Percentiles rank a stretch among this genome's conserved stretches.
These are phyloP conservation scores for Sebastes schlegelii DNA, from an alignment of 2,113 vertebrate species.

Conservation along the genomic window DNA sequence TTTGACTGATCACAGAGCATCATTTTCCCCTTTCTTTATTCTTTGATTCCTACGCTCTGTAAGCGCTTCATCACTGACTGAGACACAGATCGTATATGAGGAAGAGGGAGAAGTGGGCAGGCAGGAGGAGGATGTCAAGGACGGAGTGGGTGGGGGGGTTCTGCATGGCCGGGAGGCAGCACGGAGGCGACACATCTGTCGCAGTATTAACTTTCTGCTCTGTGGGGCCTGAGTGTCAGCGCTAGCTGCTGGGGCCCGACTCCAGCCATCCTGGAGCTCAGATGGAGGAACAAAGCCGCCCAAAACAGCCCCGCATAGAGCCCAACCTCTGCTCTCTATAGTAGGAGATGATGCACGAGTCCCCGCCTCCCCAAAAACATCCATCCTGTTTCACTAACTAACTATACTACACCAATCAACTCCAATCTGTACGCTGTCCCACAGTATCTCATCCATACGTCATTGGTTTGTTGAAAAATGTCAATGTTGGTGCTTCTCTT, in stretches of 20 bases:
- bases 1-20: background rate
- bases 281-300: slow-evolving; percentile 59
- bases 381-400: background rate
- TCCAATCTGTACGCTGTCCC: background rate
- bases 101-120: background rate
- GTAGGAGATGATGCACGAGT: background rate
- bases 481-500: background rate
- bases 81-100: background rate
- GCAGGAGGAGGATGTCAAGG: slow-evolving; percentile 31
- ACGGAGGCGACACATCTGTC: slow-evolving; percentile 93
- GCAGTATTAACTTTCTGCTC: slow-evolving; percentile 95
- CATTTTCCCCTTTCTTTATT: background rate
- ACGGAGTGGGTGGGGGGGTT: slow-evolving; percentile 81
- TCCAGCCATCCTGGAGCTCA: slow-evolving; percentile 58
- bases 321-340: slow-evolving; percentile 3
- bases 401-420: background rate
- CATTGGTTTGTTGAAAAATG: background rate
- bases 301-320: slow-evolving; percentile 41
- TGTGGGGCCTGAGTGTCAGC: slow-evolving; percentile 92
- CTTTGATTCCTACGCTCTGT: background rate
- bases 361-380: background rate
- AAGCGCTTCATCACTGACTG: background rate
- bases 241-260: slow-evolving; percentile 57
- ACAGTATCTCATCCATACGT: background rate
- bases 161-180: slow-evolving; percentile 92